Evolutionary conservation across 2,888 invertebrate species (phyloP), one percentile per base, ranked within the genome.

Genomic region (Spatulosminthurus flaviceps): DNA sequence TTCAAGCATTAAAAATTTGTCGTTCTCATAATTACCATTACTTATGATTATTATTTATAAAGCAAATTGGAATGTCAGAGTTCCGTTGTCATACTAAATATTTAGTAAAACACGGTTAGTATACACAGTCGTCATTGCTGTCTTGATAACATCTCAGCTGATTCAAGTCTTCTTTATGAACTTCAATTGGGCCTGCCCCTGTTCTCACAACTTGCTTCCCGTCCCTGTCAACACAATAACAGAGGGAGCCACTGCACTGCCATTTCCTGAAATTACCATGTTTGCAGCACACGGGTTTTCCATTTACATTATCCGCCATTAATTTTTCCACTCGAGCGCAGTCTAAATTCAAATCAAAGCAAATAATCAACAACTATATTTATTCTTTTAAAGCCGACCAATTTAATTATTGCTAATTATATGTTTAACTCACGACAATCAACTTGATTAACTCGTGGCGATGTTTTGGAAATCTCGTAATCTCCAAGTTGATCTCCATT

Each of bases 221-320:
- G 84, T 92, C 88, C 0, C 86, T 81, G 86, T 92, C 90, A 0
- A 92, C 92, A 86, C 93, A 93, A 61, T 90, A 90, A 85, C 92
- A 92, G 41, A 87, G 83, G 0, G 91, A 91, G 0, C 91, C 89
- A 9, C 90, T 89, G 86, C 92, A 92, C 86, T 92, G 92, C 71
- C 91, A 88, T 4, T 86, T 85, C 74, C 90, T 88, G 86, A 91
- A 93, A 86, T 91, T 92, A 19, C 93, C 93, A 86, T 92, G 92
- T 9, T 86, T 85, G 83, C 90, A 90, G 86, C 93, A 93, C 0
- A 88, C 87, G 0, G 92, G 92, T 70, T 88, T 87, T 82, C 90
- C 89, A 0, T 85, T 83, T 0, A 82, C 22, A 86, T 84, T 70
- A 87, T 86, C 66, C 0, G 86, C 85, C 87, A 92, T 87, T 11